Conservation (phyloP, 2,113 vertebrate genomes). For the Trinectes maculatus region DNA sequence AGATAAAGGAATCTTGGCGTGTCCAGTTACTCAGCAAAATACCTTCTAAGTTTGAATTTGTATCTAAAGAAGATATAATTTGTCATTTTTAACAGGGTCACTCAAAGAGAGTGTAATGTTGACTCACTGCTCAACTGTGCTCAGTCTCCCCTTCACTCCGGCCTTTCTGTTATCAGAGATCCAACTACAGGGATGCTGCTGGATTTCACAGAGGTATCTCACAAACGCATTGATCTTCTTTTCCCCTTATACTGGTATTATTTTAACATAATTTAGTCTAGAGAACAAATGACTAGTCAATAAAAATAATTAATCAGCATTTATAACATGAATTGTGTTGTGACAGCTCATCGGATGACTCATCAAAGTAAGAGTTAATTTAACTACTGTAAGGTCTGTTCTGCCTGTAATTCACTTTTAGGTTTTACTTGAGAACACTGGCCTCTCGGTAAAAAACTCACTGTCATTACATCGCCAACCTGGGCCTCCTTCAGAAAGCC, state of each 20-base stretch:
- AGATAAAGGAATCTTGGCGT: too few relatives aligned
- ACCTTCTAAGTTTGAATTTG: too few relatives aligned
- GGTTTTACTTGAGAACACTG: conserved; percentile 87
- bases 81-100: conserved; percentile 74
- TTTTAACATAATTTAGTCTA: background rate
- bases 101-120: conserved; percentile 79
- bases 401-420: conserved; percentile 33
- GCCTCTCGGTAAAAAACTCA: conserved; percentile 89
- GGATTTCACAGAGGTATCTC: conserved; percentile 88
- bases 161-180: conserved; percentile 88
- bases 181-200: conserved; percentile 90
- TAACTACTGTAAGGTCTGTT: background rate
- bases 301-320: background rate
- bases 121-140: conserved; percentile 82
- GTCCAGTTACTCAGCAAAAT: too few relatives aligned
- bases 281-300: background rate
- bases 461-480: conserved; percentile 89
- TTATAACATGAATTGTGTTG: too few relatives aligned
- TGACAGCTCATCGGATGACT: too few relatives aligned
- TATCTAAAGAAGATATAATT: background rate
- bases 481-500: conserved; percentile 85
- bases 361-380: too few relatives aligned
- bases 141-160: conserved; percentile 83
- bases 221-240: background rate
- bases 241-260: background rate